Evolutionary conservation across 2,113 vertebrate species (phyloP).

Genomic region (Rhombomys opimus): DNA sequence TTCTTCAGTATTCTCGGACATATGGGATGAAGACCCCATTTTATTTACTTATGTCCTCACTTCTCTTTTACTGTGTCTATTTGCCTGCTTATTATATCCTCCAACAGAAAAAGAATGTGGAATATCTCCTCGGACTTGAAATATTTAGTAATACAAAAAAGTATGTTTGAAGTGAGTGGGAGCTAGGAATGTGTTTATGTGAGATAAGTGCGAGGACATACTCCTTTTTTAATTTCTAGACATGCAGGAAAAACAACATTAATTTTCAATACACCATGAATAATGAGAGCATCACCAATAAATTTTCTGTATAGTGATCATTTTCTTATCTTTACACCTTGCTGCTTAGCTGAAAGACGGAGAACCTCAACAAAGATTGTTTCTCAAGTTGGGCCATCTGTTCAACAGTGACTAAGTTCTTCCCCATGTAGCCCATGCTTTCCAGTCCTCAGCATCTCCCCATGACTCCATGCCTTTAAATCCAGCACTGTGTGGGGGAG

Average conservation of each 20-base stretch:
- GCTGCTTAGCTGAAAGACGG: not conserved
- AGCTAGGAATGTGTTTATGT: not conserved
- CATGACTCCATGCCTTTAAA: not conserved
- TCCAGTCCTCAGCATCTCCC: not conserved
- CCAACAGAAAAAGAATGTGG: not conserved
- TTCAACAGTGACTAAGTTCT: not conserved
- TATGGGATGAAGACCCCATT: not conserved
- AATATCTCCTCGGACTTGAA: not conserved
- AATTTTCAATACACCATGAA: not conserved
- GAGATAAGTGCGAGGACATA: not conserved
- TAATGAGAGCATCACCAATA: not conserved
- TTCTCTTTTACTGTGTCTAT: not conserved
- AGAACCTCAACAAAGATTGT: not conserved
- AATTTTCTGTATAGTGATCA: not conserved
- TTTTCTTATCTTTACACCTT: not conserved
- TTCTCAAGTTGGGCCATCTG: not conserved
- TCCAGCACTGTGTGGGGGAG: not conserved
- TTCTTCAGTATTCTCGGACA: slow-evolving; percentile 30
- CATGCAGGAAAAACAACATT: not conserved
- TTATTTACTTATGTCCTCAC: not conserved
- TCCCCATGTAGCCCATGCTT: not conserved
- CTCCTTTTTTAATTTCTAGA: not conserved
- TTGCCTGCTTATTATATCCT: not conserved
- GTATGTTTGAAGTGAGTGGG: not conserved
- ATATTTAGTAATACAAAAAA: not conserved